Conservation (phyloP, 2,797 vertebrate species). For the Muscicapa striata region DNA sequence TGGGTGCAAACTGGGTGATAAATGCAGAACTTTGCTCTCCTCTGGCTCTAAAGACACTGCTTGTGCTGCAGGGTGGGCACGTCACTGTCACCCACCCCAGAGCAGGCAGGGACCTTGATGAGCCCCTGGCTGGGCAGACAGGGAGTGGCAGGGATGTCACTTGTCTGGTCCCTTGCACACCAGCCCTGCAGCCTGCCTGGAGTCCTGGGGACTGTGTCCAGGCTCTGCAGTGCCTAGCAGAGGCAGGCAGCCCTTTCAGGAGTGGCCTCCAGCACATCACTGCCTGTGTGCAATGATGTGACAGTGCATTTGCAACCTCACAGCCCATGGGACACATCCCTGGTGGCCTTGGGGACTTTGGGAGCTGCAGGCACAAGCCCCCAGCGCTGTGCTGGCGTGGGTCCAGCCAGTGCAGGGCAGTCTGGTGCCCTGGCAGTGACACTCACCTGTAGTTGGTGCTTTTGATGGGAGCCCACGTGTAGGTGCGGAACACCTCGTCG, state of each 20-base stretch:
- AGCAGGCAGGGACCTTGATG: neutral
- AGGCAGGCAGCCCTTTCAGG: neutral
- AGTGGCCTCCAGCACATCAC: neutral
- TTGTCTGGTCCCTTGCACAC: rapidly evolving
- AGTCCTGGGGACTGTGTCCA: neutral
- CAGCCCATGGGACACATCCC: rapidly evolving
- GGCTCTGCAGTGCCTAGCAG: rapidly evolving
- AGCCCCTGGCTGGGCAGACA: neutral
- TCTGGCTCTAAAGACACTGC: neutral
- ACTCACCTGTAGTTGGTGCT: slow-evolving; percentile 97
- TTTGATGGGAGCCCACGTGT: slow-evolving; percentile 94
- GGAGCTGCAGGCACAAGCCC: neutral
- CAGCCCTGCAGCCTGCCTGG: neutral
- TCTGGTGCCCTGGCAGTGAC: rapidly evolving
- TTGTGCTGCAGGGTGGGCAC: neutral
- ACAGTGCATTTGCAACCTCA: rapidly evolving
- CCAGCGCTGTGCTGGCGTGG: neutral
- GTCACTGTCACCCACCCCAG: neutral
- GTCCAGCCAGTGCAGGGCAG: rapidly evolving
- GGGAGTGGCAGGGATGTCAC: neutral
- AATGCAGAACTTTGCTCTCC: neutral
- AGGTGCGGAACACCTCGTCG: slow-evolving; percentile 90
- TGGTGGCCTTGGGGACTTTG: neutral
- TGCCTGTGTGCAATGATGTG: neutral
- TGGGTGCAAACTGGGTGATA: neutral